Conservation (phyloP, 2,888 invertebrate genomes). For the Pollenia griseotomentosa region DNA sequence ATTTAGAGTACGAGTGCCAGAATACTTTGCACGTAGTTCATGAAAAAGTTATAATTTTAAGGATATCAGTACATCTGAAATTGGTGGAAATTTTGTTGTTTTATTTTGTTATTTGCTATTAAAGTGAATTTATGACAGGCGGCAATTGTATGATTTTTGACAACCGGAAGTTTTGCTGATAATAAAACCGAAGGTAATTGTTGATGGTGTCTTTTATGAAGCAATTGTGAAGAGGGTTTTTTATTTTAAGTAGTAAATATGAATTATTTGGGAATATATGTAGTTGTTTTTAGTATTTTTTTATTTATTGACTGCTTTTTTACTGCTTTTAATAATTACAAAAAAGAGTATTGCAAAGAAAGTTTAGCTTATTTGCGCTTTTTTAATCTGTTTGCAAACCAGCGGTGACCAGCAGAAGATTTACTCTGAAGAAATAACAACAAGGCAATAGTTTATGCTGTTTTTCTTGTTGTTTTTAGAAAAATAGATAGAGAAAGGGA, state of each 20-base stretch:
- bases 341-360: no score
- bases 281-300: no score
- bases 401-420: no score
- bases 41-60: conserved; percentile 65
- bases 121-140: conserved; percentile 69
- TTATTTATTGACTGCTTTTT: no score
- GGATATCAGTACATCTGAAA: conserved; percentile 63
- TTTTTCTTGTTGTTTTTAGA: no score
- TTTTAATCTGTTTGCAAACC: no score
- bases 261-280: background rate
- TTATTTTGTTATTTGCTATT: conserved; percentile 40
- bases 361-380: no score
- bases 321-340: no score
- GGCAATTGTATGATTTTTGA: conserved; percentile 69
- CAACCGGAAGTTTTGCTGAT: conserved; percentile 67
- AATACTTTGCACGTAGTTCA: conserved; percentile 28
- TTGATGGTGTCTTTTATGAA: conserved; percentile 51
- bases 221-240: background rate
- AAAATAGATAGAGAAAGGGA: no score
- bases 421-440: no score
- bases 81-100: conserved; percentile 56
- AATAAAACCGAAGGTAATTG: conserved; percentile 58
- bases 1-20: conserved; percentile 33
- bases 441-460: no score
- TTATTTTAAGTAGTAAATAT: background rate